Evolutionary conservation across 2,797 vertebrate species (phyloP), one percentile per base, ranked within the genome.

Genomic region (Sylvia borin): DNA sequence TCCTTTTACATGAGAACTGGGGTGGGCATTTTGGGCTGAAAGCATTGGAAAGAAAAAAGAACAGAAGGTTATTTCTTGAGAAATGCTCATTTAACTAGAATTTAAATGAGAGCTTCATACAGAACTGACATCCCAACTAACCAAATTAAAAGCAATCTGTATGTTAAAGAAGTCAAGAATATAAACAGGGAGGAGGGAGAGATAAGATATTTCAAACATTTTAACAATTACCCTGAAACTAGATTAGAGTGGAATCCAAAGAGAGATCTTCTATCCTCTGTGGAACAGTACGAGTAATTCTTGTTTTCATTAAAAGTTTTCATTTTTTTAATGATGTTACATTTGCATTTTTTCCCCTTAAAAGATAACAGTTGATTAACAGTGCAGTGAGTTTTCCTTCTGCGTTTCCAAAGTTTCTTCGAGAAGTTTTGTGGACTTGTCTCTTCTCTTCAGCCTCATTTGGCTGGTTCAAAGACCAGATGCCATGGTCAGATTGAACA

Each of bases 281-380:
- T 65, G 61, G 93, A 94, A 50, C 58, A 77, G 71, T 57, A 53
- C 66, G 72, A 95, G 90, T 96, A 94, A 93, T 96, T 94, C 92
- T 88, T 95, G 88, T 93, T 95, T 96, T 95, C 90, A 93, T 95
- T 96, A 95, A 66, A 95, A 93, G n/a, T 94, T 85, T 87, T 93
- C 72, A 32, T 89, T 94, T 95, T 89, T 89, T 77, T 8, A 88
- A 90, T 91, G 45, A 87, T 82, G 74, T 76, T 91, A 65, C 77
- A 85, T 93, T 94, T 92, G 36, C 93, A 80, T 82, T 88, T 92
- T 83, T 75, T 18, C 5, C 34, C 16, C 45, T 27, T 45, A 85
- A 89, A 95, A 93, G 95, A 95, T 95, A 95, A 94, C 68, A 77
- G 54, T 58, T 86, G 82, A 94, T 95, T 90, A 96, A 77, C 36